Conservation (phyloP, 2,113 vertebrate species). For the Felis chaus region DNA sequence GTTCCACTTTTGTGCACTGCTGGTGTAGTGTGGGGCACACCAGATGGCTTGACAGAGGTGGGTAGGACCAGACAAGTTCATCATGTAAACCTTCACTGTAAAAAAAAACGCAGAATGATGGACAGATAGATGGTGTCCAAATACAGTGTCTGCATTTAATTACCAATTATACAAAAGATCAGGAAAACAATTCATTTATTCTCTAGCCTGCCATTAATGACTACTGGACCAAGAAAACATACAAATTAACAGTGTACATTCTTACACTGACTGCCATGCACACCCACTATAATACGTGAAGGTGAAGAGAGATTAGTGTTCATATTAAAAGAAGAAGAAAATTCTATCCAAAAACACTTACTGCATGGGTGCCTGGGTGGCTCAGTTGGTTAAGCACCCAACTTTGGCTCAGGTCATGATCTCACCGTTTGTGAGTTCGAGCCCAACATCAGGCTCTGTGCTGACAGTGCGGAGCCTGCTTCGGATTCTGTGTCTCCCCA, state of each 20-base stretch:
- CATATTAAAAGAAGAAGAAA: not conserved
- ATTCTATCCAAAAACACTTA: not conserved
- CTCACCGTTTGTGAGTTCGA: too few species aligned
- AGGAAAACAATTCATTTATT: not conserved
- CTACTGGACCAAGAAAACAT: not conserved
- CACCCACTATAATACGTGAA: not conserved
- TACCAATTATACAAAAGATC: not conserved
- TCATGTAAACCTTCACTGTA: not conserved
- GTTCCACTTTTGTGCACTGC: not conserved
- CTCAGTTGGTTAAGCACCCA: too few species aligned
- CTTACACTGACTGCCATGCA: not conserved
- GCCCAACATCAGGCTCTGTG: too few species aligned
- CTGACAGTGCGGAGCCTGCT: too few species aligned
- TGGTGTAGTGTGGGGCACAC: rapidly evolving
- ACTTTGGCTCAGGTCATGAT: too few species aligned
- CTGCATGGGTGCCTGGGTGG: not conserved
- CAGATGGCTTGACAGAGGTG: not conserved
- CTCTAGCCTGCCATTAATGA: not conserved
- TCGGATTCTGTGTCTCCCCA: too few species aligned
- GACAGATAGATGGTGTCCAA: not conserved
- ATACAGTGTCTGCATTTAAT: not conserved
- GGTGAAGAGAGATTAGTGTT: not conserved
- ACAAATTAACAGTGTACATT: not conserved
- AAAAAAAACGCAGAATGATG: not conserved
- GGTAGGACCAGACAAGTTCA: not conserved